Evolutionary conservation across 2,113 vertebrate species (phyloP).

Genomic region (Taxidea taxus): DNA sequence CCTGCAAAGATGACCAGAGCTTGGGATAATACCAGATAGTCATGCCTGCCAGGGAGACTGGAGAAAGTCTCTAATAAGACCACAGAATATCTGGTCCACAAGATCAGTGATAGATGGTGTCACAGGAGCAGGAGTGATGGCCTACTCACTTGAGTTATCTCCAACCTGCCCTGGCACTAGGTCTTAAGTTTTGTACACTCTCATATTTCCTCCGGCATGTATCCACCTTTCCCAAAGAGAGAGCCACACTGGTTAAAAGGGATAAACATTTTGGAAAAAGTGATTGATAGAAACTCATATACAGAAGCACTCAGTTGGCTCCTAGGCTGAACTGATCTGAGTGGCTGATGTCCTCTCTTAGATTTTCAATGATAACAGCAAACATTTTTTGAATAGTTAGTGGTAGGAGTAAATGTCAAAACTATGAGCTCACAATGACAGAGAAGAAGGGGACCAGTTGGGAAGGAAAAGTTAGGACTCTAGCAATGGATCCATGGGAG

Average conservation of each 20-base stretch:
- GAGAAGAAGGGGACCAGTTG: background rate
- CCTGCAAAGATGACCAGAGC: slow-evolving; percentile 93
- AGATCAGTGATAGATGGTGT: slow-evolving; percentile 92
- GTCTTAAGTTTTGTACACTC: slow-evolving; percentile 94
- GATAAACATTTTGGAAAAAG: slow-evolving; percentile 69
- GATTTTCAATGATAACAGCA: slow-evolving; percentile 93
- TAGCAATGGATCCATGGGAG: background rate
- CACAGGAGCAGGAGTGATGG: slow-evolving; percentile 90
- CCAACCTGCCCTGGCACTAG: slow-evolving; percentile 93
- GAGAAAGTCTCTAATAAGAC: slow-evolving; percentile 88
- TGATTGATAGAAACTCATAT: background rate
- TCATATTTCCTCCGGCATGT: slow-evolving; percentile 94
- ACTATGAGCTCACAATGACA: background rate
- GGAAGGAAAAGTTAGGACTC: background rate
- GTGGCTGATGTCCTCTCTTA: slow-evolving; percentile 94
- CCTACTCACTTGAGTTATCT: slow-evolving; percentile 91
- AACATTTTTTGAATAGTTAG: slow-evolving; percentile 34
- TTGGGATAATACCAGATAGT: slow-evolving; percentile 92
- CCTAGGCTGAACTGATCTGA: slow-evolving; percentile 92
- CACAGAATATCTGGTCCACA: slow-evolving; percentile 92
- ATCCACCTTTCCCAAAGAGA: slow-evolving; percentile 91
- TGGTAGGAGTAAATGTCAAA: background rate
- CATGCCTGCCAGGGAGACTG: slow-evolving; percentile 91
- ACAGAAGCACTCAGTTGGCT: slow-evolving; percentile 54
- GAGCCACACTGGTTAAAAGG: slow-evolving; percentile 93